Evolutionary conservation across 2,797 vertebrate species (phyloP).

Genomic region (Sebastiscus tertius): DNA sequence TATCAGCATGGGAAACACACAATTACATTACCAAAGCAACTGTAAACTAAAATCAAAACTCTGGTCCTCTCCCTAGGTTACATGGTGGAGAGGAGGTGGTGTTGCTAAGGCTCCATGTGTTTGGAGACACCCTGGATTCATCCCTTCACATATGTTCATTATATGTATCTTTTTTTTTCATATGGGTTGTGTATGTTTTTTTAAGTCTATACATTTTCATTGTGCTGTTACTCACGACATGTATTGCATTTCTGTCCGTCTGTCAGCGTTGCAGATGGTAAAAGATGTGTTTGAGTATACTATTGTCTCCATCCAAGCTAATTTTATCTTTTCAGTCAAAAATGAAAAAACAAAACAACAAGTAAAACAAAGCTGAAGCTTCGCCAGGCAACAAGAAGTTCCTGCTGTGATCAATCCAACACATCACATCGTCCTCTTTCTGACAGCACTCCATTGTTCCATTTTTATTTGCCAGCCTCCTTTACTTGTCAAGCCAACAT

Average conservation of each 20-base stretch:
- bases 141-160: no score
- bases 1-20: no score
- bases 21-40: no score
- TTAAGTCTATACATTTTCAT: no score
- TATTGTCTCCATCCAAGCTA: neutral
- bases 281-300: neutral
- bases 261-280: neutral
- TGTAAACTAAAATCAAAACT: no score
- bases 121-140: no score
- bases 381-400: neutral
- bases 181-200: no score
- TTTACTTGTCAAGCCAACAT: slow-evolving; percentile 3
- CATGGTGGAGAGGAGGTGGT: no score
- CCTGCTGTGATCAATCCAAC: neutral
- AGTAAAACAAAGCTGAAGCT: neutral
- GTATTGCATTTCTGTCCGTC: neutral
- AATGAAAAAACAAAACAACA: neutral
- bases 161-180: no score
- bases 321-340: neutral
- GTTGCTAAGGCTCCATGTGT: no score
- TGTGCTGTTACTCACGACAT: no score
- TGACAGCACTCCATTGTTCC: slow-evolving; percentile 14
- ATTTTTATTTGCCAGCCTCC: slow-evolving; percentile 2
- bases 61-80: no score
- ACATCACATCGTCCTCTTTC: neutral